Percentiles rank a stretch among this genome's conserved stretches.
Evolutionary conservation across 1,140 invertebrate genomes (phyloP).

Genomic region (Melipona quadrifasciata): DNA sequence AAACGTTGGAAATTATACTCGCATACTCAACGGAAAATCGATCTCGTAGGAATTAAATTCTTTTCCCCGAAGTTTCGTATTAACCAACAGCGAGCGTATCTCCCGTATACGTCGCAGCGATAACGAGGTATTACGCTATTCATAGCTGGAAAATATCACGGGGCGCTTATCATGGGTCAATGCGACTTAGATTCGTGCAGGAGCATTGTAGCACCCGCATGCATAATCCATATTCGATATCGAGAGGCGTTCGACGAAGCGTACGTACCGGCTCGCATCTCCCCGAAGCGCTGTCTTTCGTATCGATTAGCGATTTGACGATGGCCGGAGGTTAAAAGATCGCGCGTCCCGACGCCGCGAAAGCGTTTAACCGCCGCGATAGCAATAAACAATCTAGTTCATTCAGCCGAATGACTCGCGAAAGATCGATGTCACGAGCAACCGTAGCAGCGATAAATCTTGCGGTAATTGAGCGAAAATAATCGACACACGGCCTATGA

Average conservation of each 20-base stretch:
- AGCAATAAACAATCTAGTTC: slow-evolving; percentile 26
- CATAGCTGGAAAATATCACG: slow-evolving; percentile 18
- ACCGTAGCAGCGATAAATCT: not conserved
- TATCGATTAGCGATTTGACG: slow-evolving; percentile 64
- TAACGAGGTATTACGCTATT: slow-evolving; percentile 6
- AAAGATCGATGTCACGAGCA: slow-evolving; percentile 3
- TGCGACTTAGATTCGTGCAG: not conserved
- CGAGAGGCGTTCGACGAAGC: slow-evolving; percentile 47
- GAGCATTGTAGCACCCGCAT: not conserved
- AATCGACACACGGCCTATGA: not conserved
- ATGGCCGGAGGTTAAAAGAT: slow-evolving; percentile 48
- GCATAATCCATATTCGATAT: slow-evolving; percentile 64
- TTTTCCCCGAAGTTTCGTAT: not conserved
- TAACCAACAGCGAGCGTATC: too few relatives aligned
- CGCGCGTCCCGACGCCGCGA: not conserved
- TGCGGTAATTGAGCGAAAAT: not conserved
- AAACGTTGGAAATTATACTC: not conserved
- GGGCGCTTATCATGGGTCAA: not conserved
- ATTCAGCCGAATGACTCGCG: not conserved
- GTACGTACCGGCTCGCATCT: slow-evolving; percentile 39
- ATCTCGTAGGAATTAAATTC: not conserved
- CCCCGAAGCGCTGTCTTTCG: slow-evolving; percentile 17
- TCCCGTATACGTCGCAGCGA: not conserved
- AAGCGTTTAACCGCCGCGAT: slow-evolving; percentile 1
- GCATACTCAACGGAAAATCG: not conserved